Base-by-base conservation (phyloP, 2,113 vertebrate species). In the Pampusana beccarii region DNA sequence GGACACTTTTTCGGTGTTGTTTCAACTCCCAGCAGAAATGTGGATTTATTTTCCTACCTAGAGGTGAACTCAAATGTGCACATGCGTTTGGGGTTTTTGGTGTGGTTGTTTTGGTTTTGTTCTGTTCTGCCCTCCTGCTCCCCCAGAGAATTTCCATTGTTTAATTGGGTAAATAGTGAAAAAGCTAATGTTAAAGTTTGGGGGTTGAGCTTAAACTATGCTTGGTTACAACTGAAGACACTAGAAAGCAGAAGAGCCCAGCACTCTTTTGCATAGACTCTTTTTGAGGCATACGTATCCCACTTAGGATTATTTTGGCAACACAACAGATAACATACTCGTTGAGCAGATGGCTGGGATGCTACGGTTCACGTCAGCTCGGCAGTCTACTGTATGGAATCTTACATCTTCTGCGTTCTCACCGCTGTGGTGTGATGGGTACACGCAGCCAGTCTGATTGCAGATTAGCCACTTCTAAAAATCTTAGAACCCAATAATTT, bases 341-440 rank as follows among this genome's bases (percentile, higher is more conserved):
- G 7, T 12, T 36, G 34, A 79, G 80, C 86, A 85, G 62, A 56
- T 61, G 83, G 34, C 74, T 83, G 77, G 67, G 61, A 62, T 33
- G 38, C 72, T 79, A 40, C 6, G 5, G 87, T 26, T 79, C 84
- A n/a, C 8, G 8, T n/a, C 78, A 95, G 80, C 82, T 71, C 48
- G 2, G 53, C 24, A 57, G 60, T 19, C 58, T 56, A 11, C 54
- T 89, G 2, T 40, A 17, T 69, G 65, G 24, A 86, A 26, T 13
- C 19, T 50, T 57, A n/a, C 20, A 40, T 40, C 69, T 23, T 54
- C 65, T 51, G 57, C 3, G 1, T 65, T 71, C 54, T 48, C 64
- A n/a, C 54, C 4, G 0, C 5, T 2, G 14, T 3, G 38, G 65
- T 71, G 57, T 1, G 14, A 10, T 0, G 7, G 54, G 20, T 8